Base-by-base conservation (phyloP, 2,888 invertebrate genomes). In the Cosmorhoe ocellata region DNA sequence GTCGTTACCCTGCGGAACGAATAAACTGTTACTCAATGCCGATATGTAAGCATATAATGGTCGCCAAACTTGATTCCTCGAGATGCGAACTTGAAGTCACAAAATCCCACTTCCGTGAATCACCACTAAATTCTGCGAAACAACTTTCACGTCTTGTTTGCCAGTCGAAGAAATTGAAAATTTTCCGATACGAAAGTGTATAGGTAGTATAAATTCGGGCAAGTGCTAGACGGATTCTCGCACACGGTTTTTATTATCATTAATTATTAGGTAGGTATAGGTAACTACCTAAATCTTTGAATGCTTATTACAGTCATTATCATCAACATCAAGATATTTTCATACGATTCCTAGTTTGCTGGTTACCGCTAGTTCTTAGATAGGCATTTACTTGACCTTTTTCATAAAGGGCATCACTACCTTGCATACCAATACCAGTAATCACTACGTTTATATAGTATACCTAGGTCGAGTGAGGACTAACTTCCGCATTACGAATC, bases 1-100 rank as follows among this genome's bases (percentile, higher is more conserved):
- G 78, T 97, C 97, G 76, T 97, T 97, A 63, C 97, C 97, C 95
- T 95, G 83, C 14, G 40, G 22, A 45, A 14, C 5, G 28, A 33
- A 24, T 14, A 32, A 36, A 22, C 18, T 7, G n/a, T 32, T 10
- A 32, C 0, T 18, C n/a, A 36, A 11, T 30, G 9, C 18, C 11
- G 26, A 33, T 3, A 18, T 22, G 7, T 7, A 24, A 7, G 7
- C 1, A 24, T 24, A 1, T 24, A 6, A 24, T 24, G 38, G 36
- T 49, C 41, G 41, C 37, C 44, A 56, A 60, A 53, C 55, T 32
- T 45, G 51, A 53, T 57, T 32, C 30, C 33, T 13, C 45, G 47
- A 46, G 48, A 58, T 54, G 46, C 43, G 18, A 54, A 54, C 41
- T 41, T 53, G 40, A 51, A 45, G 14, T 34, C 34, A 51, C 41